Evolutionary conservation across 2,113 vertebrate genomes (phyloP).

Genomic region (Cryptomyrus ogoouensis): DNA sequence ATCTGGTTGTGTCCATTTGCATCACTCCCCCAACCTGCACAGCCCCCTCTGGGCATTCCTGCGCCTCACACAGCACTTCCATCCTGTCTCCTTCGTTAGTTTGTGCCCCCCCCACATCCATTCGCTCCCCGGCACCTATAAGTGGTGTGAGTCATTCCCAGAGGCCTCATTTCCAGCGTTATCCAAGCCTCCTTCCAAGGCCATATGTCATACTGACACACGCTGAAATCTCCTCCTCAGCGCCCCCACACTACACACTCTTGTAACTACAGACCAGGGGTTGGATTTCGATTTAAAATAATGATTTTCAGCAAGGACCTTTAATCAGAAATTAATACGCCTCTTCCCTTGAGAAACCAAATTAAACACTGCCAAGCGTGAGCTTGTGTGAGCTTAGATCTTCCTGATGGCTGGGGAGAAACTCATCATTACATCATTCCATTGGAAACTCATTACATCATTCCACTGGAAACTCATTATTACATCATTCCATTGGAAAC

Average conservation of each 20-base stretch:
- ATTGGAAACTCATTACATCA: constrained; percentile 55
- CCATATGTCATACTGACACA: not conserved
- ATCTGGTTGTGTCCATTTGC: not conserved
- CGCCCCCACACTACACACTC: not conserved
- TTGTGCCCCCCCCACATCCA: not conserved
- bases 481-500: constrained; percentile 35
- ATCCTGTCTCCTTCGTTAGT: not conserved
- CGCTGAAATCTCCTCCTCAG: not conserved
- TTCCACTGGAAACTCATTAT: not conserved
- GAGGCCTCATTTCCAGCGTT: not conserved
- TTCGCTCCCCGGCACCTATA: not conserved
- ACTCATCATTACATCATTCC: constrained; percentile 36
- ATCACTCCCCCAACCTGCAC: not conserved
- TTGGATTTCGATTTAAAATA: constrained; percentile 33
- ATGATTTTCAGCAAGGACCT: constrained; percentile 39
- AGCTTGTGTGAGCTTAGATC: constrained; percentile 44
- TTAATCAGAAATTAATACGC: constrained; percentile 42
- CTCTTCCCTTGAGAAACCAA: constrained; percentile 44
- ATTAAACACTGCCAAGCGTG: constrained; percentile 39
- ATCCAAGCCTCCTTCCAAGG: not conserved
- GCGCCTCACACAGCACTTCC: not conserved
- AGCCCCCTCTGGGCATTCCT: not conserved
- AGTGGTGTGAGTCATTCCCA: not conserved
- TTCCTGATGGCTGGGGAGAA: constrained; percentile 45
- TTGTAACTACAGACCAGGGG: constrained; percentile 31